Conservation (phyloP, 2,797 vertebrate genomes). For the Micromesistius poutassou region DNA sequence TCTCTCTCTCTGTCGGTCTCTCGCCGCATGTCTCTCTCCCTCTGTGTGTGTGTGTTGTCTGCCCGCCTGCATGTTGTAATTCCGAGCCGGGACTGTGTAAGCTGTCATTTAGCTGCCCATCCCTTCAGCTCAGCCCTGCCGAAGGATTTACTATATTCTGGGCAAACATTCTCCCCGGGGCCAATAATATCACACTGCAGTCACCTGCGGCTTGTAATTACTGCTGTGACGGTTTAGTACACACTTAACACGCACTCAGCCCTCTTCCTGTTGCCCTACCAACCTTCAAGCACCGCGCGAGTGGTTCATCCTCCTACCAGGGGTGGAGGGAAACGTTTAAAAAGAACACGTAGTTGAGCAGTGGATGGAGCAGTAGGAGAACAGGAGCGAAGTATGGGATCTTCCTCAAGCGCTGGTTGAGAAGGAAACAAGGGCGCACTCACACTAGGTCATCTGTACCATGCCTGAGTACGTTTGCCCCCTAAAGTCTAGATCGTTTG, state of each 20-base stretch:
- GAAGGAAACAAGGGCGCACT: neutral
- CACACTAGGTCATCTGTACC: too few species aligned
- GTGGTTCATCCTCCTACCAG: neutral
- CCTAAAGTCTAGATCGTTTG: too few species aligned
- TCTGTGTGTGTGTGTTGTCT: neutral
- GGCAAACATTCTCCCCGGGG: neutral
- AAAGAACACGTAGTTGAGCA: neutral
- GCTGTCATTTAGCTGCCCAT: neutral
- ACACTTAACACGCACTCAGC: constrained; percentile 1
- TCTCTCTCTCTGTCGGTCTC: too few species aligned
- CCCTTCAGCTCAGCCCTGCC: neutral
- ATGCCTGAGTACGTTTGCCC: too few species aligned
- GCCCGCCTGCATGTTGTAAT: neutral
- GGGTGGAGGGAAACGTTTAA: neutral
- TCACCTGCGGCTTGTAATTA: constrained; percentile 28
- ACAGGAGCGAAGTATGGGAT: neutral
- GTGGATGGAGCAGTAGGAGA: neutral
- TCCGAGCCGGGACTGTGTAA: neutral
- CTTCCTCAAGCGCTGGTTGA: neutral
- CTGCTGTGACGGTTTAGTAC: neutral
- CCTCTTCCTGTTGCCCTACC: neutral
- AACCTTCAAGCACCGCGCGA: neutral
- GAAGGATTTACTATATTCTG: constrained; percentile 1
- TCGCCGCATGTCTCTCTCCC: neutral
- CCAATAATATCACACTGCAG: constrained; percentile 3